These are phyloP conservation scores for Mesaphorura yosii DNA, from an alignment of 1,140 invertebrate genomes.

Conservation along the genomic window DNA sequence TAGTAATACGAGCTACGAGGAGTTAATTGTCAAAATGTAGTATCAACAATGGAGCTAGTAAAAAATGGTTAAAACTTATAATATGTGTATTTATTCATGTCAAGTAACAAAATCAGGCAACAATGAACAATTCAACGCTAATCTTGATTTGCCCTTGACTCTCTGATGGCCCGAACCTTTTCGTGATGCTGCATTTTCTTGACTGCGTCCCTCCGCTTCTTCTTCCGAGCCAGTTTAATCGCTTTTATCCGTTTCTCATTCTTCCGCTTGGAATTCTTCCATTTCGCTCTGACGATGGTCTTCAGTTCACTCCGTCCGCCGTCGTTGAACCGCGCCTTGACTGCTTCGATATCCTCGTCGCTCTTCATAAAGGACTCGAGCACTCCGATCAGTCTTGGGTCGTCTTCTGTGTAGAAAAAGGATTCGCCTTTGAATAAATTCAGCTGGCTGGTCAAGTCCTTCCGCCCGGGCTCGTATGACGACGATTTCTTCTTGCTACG, in stretches of 20 bases:
- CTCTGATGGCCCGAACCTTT: no score
- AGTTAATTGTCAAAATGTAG: no score
- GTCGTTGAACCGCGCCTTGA: not conserved
- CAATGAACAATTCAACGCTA: no score
- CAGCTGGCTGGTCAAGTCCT: not conserved
- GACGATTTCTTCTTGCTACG: not conserved
- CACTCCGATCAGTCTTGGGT: slow-evolving; percentile 6
- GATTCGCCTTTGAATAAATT: slow-evolving; percentile 5
- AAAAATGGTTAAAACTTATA: no score
- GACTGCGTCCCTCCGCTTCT: not conserved
- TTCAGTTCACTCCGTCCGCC: slow-evolving; percentile 13
- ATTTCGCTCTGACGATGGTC: slow-evolving; percentile 9
- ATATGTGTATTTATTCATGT: no score
- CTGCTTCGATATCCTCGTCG: not conserved
- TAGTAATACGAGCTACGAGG: no score
- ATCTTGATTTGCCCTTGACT: no score
- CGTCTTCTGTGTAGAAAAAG: slow-evolving; percentile 14
- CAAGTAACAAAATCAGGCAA: no score
- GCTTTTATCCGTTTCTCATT: slow-evolving; percentile 6
- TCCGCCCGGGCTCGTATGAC: not conserved
- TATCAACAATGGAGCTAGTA: no score
- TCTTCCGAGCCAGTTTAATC: slow-evolving; percentile 7
- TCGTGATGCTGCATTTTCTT: no score
- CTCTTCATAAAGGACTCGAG: slow-evolving; percentile 8
- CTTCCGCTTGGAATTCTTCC: slow-evolving; percentile 13